These are phyloP conservation scores for Babyrousa celebensis DNA, from an alignment of 2,797 vertebrate species.

Conservation along the genomic window DNA sequence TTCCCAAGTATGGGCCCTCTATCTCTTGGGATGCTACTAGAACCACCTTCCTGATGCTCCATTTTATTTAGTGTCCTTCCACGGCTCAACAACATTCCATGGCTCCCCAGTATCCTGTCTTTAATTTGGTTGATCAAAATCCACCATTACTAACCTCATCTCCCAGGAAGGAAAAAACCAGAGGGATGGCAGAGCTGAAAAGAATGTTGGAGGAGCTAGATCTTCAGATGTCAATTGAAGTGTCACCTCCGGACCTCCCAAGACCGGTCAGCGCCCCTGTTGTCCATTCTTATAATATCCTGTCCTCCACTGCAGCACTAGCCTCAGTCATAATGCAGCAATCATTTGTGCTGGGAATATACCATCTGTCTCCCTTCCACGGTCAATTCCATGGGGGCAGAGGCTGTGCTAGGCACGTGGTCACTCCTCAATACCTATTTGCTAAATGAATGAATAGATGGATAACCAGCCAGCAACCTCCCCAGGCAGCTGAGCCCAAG, in stretches of 20 bases:
- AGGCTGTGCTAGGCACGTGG: not conserved
- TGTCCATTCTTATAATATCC: accelerated
- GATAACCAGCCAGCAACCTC: not conserved
- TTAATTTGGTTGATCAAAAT: not conserved
- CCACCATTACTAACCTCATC: not conserved
- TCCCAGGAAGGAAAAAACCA: not conserved
- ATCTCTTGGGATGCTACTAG: too few species aligned
- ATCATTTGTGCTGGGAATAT: not conserved
- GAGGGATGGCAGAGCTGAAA: not conserved
- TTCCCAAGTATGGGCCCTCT: not conserved
- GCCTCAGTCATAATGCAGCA: accelerated
- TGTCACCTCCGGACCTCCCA: not conserved
- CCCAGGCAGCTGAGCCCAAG: not conserved
- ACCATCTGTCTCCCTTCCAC: not conserved
- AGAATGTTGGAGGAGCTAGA: not conserved
- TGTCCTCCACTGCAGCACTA: not conserved
- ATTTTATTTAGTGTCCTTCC: not conserved
- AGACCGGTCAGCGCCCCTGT: not conserved
- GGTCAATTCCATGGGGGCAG: not conserved
- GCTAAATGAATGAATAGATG: not conserved
- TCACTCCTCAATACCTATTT: not conserved
- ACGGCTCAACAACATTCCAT: not conserved
- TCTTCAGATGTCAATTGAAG: not conserved
- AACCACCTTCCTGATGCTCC: not conserved
- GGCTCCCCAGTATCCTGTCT: not conserved